Evolutionary conservation across 2,797 vertebrate genomes (phyloP), one percentile per base, ranked within the genome.

Genomic region (Propithecus perrieri): DNA sequence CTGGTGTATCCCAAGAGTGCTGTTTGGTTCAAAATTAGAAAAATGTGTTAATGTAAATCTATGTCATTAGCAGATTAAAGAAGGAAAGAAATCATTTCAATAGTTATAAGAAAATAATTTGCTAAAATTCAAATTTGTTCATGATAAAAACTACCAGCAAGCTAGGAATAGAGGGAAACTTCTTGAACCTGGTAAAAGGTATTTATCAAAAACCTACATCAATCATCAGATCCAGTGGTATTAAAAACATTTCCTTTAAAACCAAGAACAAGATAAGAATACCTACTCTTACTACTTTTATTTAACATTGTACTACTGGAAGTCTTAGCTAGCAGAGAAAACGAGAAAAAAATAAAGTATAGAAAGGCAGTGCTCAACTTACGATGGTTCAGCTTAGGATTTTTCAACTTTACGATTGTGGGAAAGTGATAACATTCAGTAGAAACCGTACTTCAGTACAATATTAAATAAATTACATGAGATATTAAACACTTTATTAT

Each of bases 51-150:
- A 26, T 78, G 17, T 67, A 72, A 90, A 55, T 95, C 67, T 35
- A 26, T 57, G 13, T 78, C 41, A 65, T 61, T 88, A 14, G 7
- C 57, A 94, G n/a, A 41, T 84, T 91, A 94, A 91, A 93, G 63
- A 63, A 65, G 61, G n/a, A 85, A 43, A 69, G 88, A 24, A 76
- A 24, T 24, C 43, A 88, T 69, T 50, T 95, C 35, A 95, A 2
- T 78, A 74, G 17, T 87, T 61, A 61, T 20, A 83, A 50, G 53
- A 63, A 97, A 88, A 88, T 13, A 96, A 89, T 76, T 75, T 85
- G 12, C 71, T 86, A 76, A 88, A 85, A 89, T 48, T 78, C 41
- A 71, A 30, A 59, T 95, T 4, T 30, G 43, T 81, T 84, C 20
- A 41, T 85, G 43, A 83, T 41, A n/a, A 26, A 87, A 94, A 53